These are phyloP conservation scores for Phyto melanocephala DNA, from an alignment of 2,888 invertebrate genomes.

Conservation along the genomic window DNA sequence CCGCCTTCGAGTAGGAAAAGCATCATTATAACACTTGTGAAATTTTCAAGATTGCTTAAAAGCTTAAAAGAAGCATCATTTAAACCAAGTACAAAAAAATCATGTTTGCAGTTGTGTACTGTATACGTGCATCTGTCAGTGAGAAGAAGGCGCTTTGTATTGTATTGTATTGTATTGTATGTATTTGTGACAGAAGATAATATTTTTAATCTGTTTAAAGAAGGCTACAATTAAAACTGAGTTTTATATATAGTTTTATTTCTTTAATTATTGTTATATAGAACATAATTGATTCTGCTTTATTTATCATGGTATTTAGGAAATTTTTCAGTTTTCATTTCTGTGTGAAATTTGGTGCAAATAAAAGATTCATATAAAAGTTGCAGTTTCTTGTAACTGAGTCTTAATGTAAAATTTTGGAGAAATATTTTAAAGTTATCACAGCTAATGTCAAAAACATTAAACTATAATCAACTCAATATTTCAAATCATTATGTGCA, in stretches of 20 bases:
- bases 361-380: no score
- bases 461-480: no score
- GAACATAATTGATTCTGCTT: no score
- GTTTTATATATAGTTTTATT: not conserved
- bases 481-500: no score
- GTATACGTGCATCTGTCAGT: not conserved
- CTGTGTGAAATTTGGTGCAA: no score
- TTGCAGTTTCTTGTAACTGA: no score
- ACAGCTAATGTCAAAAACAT: no score
- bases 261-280: not conserved
- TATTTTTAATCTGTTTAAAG: not conserved
- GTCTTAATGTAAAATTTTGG: no score
- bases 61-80: constrained; percentile 41
- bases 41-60: constrained; percentile 45
- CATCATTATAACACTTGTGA: constrained; percentile 38
- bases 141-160: no score
- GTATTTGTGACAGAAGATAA: not conserved
- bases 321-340: no score
- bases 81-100: not conserved
- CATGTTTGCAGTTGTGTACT: not conserved
- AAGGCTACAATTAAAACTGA: not conserved
- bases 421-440: no score
- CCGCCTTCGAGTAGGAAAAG: constrained; percentile 3
- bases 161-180: not conserved
- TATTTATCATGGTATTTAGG: no score